Conservation (phyloP, 2,888 invertebrate genomes). For the Drosophila emarginata region DNA sequence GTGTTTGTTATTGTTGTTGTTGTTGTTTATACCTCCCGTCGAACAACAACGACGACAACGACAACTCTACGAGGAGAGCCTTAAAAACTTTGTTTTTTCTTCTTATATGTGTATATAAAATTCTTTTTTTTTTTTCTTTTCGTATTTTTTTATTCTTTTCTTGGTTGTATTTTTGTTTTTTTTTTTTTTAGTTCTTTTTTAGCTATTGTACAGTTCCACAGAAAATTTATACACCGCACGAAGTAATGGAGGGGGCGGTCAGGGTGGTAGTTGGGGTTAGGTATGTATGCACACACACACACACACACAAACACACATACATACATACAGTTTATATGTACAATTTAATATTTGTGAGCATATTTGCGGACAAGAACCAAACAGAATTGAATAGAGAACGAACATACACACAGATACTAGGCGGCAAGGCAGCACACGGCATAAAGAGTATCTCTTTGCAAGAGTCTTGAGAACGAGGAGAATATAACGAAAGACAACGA, state of each 20-base stretch:
- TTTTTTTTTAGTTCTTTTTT: constrained; percentile 55
- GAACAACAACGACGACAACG: constrained; percentile 11
- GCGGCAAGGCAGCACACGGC: constrained; percentile 18
- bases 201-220: constrained; percentile 75
- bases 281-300: constrained; percentile 13
- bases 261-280: constrained; percentile 16
- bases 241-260: constrained; percentile 25
- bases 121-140: constrained; percentile 60
- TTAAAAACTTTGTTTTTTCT: constrained; percentile 68
- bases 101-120: constrained; percentile 22
- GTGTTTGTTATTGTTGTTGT: constrained; percentile 20
- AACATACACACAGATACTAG: neutral
- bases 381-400: constrained; percentile 31
- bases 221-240: constrained; percentile 76
- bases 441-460: constrained; percentile 5
- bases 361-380: constrained; percentile 61
- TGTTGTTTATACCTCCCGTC: constrained; percentile 40
- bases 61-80: constrained; percentile 26
- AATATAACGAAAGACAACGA: constrained; percentile 24
- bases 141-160: constrained; percentile 54
- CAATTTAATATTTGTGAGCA: constrained; percentile 75
- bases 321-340: constrained; percentile 31
- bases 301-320: neutral
- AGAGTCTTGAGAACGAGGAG: constrained; percentile 26
- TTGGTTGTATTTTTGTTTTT: constrained; percentile 51